These are phyloP conservation scores for Xestobium rufovillosum DNA, from an alignment of 2,888 invertebrate species.

Conservation along the genomic window DNA sequence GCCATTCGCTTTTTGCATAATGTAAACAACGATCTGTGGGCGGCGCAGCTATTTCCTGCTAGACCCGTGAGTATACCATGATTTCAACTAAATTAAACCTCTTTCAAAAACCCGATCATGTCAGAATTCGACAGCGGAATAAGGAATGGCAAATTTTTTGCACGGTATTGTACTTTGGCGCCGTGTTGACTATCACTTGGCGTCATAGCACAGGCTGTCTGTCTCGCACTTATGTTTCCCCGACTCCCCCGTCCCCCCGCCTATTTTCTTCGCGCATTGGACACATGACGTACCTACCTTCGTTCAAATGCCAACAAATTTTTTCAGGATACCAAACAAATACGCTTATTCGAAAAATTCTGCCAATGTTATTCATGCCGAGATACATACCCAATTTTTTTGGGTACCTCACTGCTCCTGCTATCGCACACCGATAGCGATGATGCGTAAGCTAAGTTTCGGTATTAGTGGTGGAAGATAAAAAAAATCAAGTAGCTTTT, in stretches of 20 bases:
- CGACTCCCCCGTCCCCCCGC: conserved; percentile 30
- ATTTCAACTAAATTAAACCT: too few species aligned
- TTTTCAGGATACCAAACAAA: too few species aligned
- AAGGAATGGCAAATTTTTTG: conserved; percentile 37
- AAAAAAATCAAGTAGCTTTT: too few species aligned
- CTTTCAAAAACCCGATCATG: too few species aligned
- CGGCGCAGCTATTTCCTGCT: conserved; percentile 25
- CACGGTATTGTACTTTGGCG: conserved; percentile 44
- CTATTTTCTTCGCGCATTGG: conserved; percentile 28
- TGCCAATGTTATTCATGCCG: too few species aligned
- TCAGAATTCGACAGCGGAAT: too few species aligned
- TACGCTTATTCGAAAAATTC: too few species aligned
- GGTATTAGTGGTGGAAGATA: too few species aligned
- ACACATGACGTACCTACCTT: not conserved
- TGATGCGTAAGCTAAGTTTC: too few species aligned
- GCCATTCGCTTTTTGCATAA: conserved; percentile 22
- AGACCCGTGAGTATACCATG: conserved; percentile 29
- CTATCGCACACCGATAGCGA: too few species aligned
- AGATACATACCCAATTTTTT: too few species aligned
- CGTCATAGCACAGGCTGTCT: conserved; percentile 45
- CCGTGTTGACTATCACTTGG: conserved; percentile 45
- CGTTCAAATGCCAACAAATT: conserved; percentile 8
- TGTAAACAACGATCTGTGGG: conserved; percentile 28
- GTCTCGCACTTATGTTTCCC: conserved; percentile 38
- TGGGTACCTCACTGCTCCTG: too few species aligned